A percentile compares a stretch with the other conserved stretches of the same genome.
These are phyloP conservation scores for Ptychobarbus kaznakovi DNA, from an alignment of 2,797 vertebrate species.

Conservation along the genomic window DNA sequence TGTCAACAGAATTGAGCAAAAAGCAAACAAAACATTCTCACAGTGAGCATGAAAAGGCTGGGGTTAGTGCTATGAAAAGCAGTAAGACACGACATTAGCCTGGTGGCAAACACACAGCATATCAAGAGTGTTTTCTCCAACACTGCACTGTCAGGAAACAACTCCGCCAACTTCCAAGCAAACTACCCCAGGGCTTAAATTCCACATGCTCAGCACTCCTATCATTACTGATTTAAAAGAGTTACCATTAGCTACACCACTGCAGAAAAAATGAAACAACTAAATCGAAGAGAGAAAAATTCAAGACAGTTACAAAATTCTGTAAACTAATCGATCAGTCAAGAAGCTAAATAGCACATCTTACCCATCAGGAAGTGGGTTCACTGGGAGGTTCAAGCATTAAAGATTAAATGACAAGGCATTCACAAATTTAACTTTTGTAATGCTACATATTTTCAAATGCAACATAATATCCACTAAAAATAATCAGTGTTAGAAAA, in stretches of 20 bases:
- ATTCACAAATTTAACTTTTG: background rate
- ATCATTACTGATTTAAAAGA: conserved; percentile 42
- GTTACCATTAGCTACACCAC: background rate
- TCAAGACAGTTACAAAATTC: background rate
- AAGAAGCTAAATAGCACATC: background rate
- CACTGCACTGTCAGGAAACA: conserved; percentile 37
- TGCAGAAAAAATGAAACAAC: background rate
- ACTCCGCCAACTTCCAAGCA: conserved; percentile 10
- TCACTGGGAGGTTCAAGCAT: background rate
- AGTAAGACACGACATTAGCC: conserved; percentile 35
- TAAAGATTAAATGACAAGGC: background rate
- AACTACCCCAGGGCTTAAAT: conserved; percentile 31
- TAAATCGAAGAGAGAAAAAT: background rate
- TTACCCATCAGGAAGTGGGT: background rate
- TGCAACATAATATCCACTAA: background rate
- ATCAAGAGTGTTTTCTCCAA: conserved; percentile 20
- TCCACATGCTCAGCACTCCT: conserved; percentile 26
- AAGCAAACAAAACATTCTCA: background rate
- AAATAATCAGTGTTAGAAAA: background rate
- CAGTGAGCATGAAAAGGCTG: conserved; percentile 8
- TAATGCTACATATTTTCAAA: background rate
- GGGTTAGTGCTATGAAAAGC: background rate
- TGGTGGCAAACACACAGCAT: conserved; percentile 37
- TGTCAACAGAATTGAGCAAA: conserved; percentile 29
- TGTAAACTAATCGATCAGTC: background rate